Conservation (phyloP, 1,140 invertebrate species). For the Drosophila busckii region DNA sequence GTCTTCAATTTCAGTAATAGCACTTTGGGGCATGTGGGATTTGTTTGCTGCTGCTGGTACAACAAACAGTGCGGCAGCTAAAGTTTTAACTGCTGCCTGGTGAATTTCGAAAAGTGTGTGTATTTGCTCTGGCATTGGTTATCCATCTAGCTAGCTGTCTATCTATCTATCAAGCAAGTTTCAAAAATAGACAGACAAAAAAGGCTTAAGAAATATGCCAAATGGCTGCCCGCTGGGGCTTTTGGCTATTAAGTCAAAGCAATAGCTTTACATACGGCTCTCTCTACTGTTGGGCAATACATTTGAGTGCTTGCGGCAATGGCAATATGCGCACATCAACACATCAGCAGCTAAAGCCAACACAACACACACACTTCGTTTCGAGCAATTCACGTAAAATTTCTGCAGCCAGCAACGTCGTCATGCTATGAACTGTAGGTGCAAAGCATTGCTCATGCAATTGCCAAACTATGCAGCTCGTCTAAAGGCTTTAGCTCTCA, state of each 20-base stretch:
- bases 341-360: constrained; percentile 6
- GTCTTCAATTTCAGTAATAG: constrained; percentile 75
- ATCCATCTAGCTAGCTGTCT: constrained; percentile 2
- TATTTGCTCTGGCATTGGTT: constrained; percentile 7
- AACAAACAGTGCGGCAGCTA: background rate
- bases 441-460: constrained; percentile 45
- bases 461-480: constrained; percentile 21
- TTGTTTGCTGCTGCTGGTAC: constrained; percentile 4
- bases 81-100: constrained; percentile 65
- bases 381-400: background rate
- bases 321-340: constrained; percentile 33
- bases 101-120: constrained; percentile 60
- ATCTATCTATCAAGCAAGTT: constrained; percentile 9
- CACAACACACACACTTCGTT: background rate
- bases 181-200: constrained; percentile 3
- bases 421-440: constrained; percentile 15
- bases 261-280: constrained; percentile 34
- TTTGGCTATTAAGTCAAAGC: constrained; percentile 44
- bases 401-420: too few relatives aligned
- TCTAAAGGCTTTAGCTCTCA: background rate
- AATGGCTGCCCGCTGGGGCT: constrained; percentile 43
- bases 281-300: constrained; percentile 49
- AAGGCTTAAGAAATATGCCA: constrained; percentile 60
- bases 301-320: constrained; percentile 30
- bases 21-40: constrained; percentile 63